Conservation (phyloP, 2,797 vertebrate genomes). For the Typhlichthys subterraneus region DNA sequence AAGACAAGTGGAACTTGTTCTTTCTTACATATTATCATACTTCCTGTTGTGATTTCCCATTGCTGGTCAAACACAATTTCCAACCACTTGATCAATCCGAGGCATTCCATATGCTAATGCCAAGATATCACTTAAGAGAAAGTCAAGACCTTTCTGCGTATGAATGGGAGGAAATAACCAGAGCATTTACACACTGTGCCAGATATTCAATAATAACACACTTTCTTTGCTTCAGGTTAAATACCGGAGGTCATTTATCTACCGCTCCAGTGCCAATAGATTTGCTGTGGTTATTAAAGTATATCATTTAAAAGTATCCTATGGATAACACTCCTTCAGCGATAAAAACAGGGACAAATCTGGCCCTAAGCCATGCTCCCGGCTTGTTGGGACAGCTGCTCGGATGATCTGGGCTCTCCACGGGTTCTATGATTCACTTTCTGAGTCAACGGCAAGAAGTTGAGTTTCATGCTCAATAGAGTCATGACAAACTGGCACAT, state of each 20-base stretch:
- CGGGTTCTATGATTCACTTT: constrained; percentile 77
- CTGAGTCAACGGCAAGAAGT: constrained; percentile 73
- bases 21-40: constrained; percentile 68
- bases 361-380: constrained; percentile 57
- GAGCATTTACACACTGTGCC: constrained; percentile 61
- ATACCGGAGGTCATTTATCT: constrained; percentile 53
- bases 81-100: constrained; percentile 48
- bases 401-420: constrained; percentile 72
- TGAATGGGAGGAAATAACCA: constrained; percentile 80
- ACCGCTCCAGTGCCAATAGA: constrained; percentile 41
- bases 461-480: constrained; percentile 38
- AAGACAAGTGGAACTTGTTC: constrained; percentile 48
- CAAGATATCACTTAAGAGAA: constrained; percentile 70
- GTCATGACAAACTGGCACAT: constrained; percentile 48
- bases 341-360: constrained; percentile 66
- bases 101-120: constrained; percentile 44
- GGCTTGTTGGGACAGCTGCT: constrained; percentile 83
- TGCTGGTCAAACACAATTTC: constrained; percentile 59
- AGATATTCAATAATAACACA: constrained; percentile 60
- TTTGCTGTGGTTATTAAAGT: constrained; percentile 42
- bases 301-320: constrained; percentile 14
- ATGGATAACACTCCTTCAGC: constrained; percentile 41
- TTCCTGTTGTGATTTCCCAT: constrained; percentile 71
- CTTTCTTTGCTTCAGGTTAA: constrained; percentile 51
- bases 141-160: constrained; percentile 69